Conservation (phyloP, 37 sponge, comb jelly and placozoan genomes). For the Oscarella lobularis region DNA sequence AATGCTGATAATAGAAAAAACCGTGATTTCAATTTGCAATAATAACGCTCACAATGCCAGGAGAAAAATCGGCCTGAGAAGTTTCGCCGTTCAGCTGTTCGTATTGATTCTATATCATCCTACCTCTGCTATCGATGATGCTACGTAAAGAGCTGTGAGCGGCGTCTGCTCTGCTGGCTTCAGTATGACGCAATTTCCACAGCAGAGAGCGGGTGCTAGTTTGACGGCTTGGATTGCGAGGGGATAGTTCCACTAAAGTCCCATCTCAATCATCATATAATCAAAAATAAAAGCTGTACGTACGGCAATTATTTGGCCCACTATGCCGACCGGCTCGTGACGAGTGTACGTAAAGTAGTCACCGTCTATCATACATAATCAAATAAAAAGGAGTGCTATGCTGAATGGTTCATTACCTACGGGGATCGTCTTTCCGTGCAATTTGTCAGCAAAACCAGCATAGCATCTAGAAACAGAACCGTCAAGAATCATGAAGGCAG, state of each 20-base stretch:
- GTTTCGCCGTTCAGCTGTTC: too few relatives aligned
- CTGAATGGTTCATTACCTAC: too few relatives aligned
- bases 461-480: too few relatives aligned
- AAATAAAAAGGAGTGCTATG: too few relatives aligned
- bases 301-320: slow-evolving; percentile 93
- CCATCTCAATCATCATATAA: too few relatives aligned
- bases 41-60: slow-evolving; percentile 74
- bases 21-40: slow-evolving; percentile 74
- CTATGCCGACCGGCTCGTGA: slow-evolving; percentile 93
- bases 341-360: slow-evolving; percentile 65
- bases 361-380: too few relatives aligned
- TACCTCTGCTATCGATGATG: slow-evolving; percentile 75
- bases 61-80: slow-evolving; percentile 73
- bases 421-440: slow-evolving; percentile 95
- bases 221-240: slow-evolving; percentile 95
- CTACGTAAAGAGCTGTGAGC: slow-evolving; percentile 85
- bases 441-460: slow-evolving; percentile 96
- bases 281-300: too few relatives aligned
- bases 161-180: slow-evolving; percentile 93
- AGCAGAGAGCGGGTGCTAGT: slow-evolving; percentile 80
- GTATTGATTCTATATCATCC: too few relatives aligned
- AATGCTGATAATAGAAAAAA: too few relatives aligned
- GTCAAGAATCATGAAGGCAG: too few relatives aligned
- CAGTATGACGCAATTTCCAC: slow-evolving; percentile 81
- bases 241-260: slow-evolving; percentile 96